Evolutionary conservation across 2,113 vertebrate species (phyloP).

Genomic region (Leiothrix lutea): DNA sequence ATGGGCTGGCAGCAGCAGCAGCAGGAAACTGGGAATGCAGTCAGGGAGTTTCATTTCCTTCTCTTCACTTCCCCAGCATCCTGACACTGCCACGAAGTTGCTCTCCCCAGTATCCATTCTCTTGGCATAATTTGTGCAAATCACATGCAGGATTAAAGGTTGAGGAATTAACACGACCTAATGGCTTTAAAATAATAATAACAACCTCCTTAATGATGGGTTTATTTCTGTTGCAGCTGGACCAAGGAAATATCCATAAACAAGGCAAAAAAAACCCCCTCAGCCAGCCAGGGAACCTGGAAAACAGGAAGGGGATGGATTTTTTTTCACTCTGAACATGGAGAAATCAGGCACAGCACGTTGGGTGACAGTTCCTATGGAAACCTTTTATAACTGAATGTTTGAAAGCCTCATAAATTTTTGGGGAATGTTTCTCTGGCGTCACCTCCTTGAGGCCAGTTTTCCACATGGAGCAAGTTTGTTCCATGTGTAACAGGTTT

Average conservation of each 20-base stretch:
- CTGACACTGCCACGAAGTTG: not conserved
- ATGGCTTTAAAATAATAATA: not conserved
- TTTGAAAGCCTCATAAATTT: not conserved
- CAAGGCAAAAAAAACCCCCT: not conserved
- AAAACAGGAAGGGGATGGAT: not conserved
- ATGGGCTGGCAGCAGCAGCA: not conserved
- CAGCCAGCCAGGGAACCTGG: not conserved
- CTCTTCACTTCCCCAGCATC: not conserved
- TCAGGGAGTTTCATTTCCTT: not conserved
- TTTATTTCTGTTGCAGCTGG: not conserved
- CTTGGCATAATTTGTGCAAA: not conserved
- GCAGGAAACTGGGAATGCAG: not conserved
- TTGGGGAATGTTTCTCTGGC: not conserved
- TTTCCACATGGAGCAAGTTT: not conserved
- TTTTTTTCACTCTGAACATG: not conserved
- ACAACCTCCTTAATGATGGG: not conserved
- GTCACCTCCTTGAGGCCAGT: not conserved
- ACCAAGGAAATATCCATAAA: not conserved
- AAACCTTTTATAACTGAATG: not conserved
- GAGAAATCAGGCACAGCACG: not conserved
- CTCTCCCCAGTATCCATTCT: not conserved
- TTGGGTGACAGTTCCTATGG: slow-evolving; percentile 23
- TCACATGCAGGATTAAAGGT: not conserved
- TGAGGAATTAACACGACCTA: not conserved
- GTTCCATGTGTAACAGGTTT: not conserved